Percentiles rank a stretch among this genome's conserved stretches.
phyloP scores from a whole-genome alignment of 2,888 invertebrate species.

The Cantharis rustica region DNA sequence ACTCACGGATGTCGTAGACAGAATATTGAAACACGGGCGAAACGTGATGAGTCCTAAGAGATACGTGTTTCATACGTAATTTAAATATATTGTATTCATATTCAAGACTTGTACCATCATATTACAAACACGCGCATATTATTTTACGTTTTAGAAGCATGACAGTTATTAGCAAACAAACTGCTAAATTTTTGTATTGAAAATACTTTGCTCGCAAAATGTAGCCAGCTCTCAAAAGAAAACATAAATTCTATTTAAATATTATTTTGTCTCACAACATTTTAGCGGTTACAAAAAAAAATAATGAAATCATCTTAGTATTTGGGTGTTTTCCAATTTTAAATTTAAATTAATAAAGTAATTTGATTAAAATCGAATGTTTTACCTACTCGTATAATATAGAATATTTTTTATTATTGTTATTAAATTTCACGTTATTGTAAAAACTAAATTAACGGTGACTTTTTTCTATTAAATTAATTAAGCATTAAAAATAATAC shows the following conservation, averaged over 20 bases:
- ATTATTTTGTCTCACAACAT: neutral
- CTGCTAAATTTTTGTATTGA: neutral
- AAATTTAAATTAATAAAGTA: neutral
- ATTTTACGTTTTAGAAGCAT: slow-evolving; percentile 6
- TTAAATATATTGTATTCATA: slow-evolving; percentile 31
- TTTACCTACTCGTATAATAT: too few species aligned
- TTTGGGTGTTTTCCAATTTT: neutral
- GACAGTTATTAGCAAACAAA: slow-evolving; percentile 1
- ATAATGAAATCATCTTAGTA: neutral
- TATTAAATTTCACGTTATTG: neutral
- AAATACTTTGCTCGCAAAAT: neutral
- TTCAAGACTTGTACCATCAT: slow-evolving; percentile 22
- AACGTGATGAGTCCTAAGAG: slow-evolving; percentile 30
- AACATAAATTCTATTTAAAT: neutral
- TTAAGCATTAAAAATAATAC: neutral
- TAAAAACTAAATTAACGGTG: neutral
- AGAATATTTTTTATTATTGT: too few species aligned
- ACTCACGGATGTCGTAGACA: slow-evolving; percentile 25
- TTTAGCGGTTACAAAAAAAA: neutral
- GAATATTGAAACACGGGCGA: slow-evolving; percentile 30
- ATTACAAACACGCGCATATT: slow-evolving; percentile 19
- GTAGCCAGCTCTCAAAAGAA: neutral
- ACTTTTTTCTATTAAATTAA: neutral
- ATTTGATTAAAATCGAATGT: neutral
- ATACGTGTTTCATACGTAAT: slow-evolving; percentile 31